phyloP scores from a whole-genome alignment of 2,888 invertebrate genomes.

The Pristionchus fissidentatus region DNA sequence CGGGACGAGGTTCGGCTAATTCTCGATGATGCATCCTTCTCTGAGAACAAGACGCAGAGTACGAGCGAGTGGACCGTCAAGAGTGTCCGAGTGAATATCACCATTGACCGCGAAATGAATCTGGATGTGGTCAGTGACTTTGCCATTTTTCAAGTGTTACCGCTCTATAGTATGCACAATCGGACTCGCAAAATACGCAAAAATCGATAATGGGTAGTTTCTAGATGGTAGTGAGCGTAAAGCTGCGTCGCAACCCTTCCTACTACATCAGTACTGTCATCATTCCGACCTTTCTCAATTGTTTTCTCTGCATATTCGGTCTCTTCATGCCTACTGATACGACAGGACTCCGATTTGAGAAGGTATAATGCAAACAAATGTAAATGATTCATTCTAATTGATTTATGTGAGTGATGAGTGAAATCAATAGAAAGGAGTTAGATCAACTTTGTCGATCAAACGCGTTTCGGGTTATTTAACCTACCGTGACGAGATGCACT shows the following conservation, averaged over 20 bases:
- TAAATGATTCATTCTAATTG: background rate
- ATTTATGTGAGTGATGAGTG: too few species aligned
- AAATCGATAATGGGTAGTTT: background rate
- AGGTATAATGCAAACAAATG: background rate
- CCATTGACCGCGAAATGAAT: background rate
- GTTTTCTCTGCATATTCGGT: slow-evolving; percentile 37
- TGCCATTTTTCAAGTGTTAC: background rate
- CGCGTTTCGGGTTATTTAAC: too few species aligned
- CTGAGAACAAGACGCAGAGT: background rate
- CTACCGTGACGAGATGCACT: too few species aligned
- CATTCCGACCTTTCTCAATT: slow-evolving; percentile 38
- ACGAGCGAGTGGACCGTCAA: slow-evolving; percentile 39
- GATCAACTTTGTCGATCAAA: too few species aligned
- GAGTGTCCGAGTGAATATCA: background rate
- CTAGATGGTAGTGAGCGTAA: background rate
- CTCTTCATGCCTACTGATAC: slow-evolving; percentile 45
- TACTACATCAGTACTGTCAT: slow-evolving; percentile 12
- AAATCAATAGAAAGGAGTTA: too few species aligned
- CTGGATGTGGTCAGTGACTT: background rate
- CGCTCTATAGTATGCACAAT: background rate
- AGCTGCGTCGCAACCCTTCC: background rate
- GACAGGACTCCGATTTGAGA: slow-evolving; percentile 26
- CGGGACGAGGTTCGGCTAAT: background rate
- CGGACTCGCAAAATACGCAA: background rate
- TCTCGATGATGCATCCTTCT: background rate